These are phyloP conservation scores for Dendrocopos noguchii DNA, from an alignment of 2,113 vertebrate species.

Conservation along the genomic window DNA sequence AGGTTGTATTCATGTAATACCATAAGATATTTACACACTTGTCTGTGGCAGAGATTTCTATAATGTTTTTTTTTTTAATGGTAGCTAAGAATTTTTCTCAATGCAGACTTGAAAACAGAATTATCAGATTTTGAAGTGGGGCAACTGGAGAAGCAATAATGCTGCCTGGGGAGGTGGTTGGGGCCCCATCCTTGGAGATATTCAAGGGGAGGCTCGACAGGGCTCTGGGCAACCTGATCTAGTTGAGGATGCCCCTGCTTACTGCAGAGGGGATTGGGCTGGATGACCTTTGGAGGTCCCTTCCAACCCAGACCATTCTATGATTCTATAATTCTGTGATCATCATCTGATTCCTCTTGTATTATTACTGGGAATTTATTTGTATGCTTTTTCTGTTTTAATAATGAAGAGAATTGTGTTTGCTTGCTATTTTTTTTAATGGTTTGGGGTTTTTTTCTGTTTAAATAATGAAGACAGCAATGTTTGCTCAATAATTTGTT, in stretches of 20 bases:
- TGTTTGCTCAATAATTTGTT: neutral
- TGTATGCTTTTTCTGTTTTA: neutral
- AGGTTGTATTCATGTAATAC: neutral
- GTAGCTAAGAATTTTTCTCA: neutral
- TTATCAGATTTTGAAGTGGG: neutral
- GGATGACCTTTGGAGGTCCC: no score
- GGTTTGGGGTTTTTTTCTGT: neutral
- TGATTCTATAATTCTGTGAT: neutral
- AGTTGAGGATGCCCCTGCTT: no score
- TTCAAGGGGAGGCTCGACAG: no score
- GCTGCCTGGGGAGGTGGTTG: no score
- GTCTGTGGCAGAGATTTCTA: neutral
- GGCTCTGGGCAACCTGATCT: no score
- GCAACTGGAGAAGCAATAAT: neutral
- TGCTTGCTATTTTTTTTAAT: neutral
- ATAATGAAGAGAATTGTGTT: neutral
- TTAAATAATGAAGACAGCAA: no score
- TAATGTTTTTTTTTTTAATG: neutral
- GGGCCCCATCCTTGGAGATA: no score
- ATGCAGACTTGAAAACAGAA: accelerated
- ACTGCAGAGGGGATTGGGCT: no score
- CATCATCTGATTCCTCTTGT: neutral
- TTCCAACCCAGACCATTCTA: no score
- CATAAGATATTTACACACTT: neutral
- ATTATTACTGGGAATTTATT: neutral